Percentiles rank a stretch among this genome's conserved stretches.
Conservation (phyloP, 2,797 vertebrate species). For the Myripristis jacobus region DNA sequence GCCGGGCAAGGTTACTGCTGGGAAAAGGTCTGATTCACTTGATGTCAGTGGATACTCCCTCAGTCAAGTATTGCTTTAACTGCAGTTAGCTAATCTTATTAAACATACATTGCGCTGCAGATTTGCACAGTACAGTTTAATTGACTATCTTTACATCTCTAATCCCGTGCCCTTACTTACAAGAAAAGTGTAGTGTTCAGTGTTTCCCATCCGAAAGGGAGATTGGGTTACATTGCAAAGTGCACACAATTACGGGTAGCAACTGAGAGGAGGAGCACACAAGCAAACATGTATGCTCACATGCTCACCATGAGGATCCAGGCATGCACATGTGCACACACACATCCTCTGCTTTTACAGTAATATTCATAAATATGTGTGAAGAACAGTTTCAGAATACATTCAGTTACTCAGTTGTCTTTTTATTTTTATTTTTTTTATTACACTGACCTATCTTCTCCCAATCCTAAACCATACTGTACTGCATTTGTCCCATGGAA, state of each 20-base stretch:
- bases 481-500: not conserved
- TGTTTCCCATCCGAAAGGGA: not conserved
- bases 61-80: no score
- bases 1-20: no score
- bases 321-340: not conserved
- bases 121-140: not conserved
- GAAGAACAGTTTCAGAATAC: not conserved
- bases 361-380: not conserved
- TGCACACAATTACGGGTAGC: not conserved
- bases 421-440: not conserved
- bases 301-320: not conserved
- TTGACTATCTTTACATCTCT: no score
- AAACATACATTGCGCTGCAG: not conserved
- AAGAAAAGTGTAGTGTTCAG: not conserved
- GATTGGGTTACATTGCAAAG: constrained; percentile 35
- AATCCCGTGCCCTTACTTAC: not conserved
- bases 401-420: not conserved
- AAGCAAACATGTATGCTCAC: constrained; percentile 31
- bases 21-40: no score
- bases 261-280: constrained; percentile 38
- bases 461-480: not conserved
- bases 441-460: not conserved
- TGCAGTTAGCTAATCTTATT: no score
- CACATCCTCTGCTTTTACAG: not conserved
- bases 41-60: no score